Base-by-base conservation (phyloP, 2,888 invertebrate species). In the Cyclophora albipunctata region DNA sequence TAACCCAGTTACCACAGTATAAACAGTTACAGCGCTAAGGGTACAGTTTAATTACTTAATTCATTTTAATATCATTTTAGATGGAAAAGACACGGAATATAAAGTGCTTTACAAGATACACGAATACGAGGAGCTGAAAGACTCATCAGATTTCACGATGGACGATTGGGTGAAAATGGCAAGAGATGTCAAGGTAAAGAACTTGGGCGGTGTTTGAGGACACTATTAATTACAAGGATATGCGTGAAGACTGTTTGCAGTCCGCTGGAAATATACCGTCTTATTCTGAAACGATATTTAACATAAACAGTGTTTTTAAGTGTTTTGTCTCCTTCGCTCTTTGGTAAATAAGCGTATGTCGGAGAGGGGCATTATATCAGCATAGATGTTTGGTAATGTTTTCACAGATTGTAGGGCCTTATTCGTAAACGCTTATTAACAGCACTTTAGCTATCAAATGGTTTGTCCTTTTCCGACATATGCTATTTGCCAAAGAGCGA, bases 61-160 rank as follows among this genome's bases (percentile, higher is more conserved):
- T 43, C 5, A 37, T 52, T 42, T 44, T 43, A 5, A 7, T 20
- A 20, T 20, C 20, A 20, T 20, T 20, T 20, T 20, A 89, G 89
- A 82, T 63, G 79, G 85, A 6, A 88, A 91, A 56, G 90, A 89
- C 50, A 90, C 91, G 37, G 83, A 75, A 3, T 62, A 83, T 7
- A 91, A 94, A 46, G 90, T 96, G n/a, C 75, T 94, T 42, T 98
- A 97, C 78, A 92, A 91, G 65, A 92, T 98, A 34, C 84, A 91
- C 43, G 98, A 99, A 81, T 98, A 98, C 69, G 91, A 93, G 7
- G 96, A 96, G 3, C 87, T 99, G 0, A 90, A 98, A 60, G 99
- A 99, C 78, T 98, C 98, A 0, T 96, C 96, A 57, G 97, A 98
- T 75, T 98, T 99, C 93, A 94, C 94, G 0, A 92, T 95, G 75